These are phyloP conservation scores for Prionace glauca DNA, from an alignment of 2,797 vertebrate genomes.

Conservation along the genomic window DNA sequence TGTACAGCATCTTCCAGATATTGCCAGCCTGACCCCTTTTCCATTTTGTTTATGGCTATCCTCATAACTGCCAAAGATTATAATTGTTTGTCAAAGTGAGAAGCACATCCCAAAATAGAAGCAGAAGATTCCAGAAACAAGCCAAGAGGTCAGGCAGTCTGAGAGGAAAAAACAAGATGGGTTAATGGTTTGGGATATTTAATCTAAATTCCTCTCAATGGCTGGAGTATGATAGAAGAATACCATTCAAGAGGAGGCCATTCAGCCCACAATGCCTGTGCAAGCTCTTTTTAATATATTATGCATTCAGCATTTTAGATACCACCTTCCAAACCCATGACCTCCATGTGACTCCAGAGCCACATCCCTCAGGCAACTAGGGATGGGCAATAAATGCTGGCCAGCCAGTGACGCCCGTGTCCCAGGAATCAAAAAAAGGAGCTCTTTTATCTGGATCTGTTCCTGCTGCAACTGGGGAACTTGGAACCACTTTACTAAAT, in stretches of 20 bases:
- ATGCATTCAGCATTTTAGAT: not conserved
- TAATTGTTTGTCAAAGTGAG: not conserved
- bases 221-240: not conserved
- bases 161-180: not conserved
- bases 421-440: not conserved
- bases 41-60: not conserved
- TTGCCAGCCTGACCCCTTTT: not conserved
- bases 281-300: not conserved
- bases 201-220: not conserved
- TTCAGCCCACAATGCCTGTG: not conserved
- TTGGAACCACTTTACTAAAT: not conserved
- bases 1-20: not conserved
- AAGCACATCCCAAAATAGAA: not conserved
- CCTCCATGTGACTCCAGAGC: no score
- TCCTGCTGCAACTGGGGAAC: not conserved
- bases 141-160: no score
- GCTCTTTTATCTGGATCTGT: not conserved
- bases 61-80: not conserved
- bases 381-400: no score
- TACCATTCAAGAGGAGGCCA: not conserved
- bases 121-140: not conserved
- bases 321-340: no score
- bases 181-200: not conserved
- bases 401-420: no score
- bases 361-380: no score